Percentiles rank a stretch among this genome's conserved stretches.
Conservation (phyloP, 2,888 invertebrate species). For the Nephrotoma guestfalica region DNA sequence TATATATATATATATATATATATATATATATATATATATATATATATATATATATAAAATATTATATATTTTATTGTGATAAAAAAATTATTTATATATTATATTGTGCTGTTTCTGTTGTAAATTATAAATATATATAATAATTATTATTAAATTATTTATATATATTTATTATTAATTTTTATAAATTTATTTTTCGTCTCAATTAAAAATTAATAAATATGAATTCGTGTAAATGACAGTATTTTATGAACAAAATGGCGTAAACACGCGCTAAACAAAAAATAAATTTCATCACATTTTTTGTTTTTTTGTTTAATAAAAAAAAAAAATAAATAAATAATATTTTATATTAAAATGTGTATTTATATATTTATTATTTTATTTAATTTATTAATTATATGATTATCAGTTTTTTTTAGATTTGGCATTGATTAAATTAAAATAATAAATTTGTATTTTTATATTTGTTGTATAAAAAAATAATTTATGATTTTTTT, state of each 20-base stretch:
- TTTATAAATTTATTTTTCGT: background rate
- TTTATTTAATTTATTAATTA: background rate
- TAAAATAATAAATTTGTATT: background rate
- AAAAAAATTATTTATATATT: background rate
- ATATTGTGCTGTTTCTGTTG: background rate
- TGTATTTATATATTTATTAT: background rate
- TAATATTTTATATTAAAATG: background rate
- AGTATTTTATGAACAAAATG: background rate
- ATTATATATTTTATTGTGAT: background rate
- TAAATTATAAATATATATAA: background rate
- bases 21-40: background rate
- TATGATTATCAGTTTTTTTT: background rate
- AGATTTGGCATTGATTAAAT: background rate
- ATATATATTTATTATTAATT: background rate
- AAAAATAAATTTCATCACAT: background rate
- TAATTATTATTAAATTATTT: background rate
- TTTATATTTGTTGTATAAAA: background rate
- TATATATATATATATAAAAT: background rate
- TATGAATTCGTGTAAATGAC: background rate
- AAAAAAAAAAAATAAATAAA: background rate
- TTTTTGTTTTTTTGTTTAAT: background rate
- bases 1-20: too few relatives aligned
- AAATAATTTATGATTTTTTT: background rate
- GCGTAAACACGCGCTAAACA: background rate
- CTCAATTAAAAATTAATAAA: background rate